Percentiles rank a stretch among this genome's conserved stretches.
phyloP scores from a whole-genome alignment of 2,797 vertebrate species.

The Neosilurus hyrtlii region DNA sequence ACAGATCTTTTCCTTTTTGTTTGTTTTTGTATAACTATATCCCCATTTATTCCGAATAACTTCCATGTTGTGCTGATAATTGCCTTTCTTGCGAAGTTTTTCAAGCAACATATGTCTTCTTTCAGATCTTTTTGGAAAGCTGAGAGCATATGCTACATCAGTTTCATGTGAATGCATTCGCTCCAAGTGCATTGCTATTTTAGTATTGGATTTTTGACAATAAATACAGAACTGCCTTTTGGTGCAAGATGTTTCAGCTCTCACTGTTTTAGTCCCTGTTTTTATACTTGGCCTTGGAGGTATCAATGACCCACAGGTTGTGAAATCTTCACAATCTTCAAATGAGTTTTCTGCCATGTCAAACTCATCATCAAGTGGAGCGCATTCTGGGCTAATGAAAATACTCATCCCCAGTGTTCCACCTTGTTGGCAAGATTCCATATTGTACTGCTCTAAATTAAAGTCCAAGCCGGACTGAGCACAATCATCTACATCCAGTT shows the following conservation, averaged over 20 bases:
- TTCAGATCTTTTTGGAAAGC: slow-evolving; percentile 43
- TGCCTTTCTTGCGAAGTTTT: slow-evolving; percentile 48
- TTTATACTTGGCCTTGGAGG: neutral
- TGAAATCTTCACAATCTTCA: neutral
- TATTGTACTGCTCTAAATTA: neutral
- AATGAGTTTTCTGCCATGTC: neutral
- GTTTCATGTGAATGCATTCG: slow-evolving; percentile 27
- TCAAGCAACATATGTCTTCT: slow-evolving; percentile 24
- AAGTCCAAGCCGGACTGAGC: neutral
- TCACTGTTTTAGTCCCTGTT: neutral
- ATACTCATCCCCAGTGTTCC: neutral
- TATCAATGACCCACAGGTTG: neutral
- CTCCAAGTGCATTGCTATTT: slow-evolving; percentile 47
- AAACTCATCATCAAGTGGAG: slow-evolving; percentile 24
- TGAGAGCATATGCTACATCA: slow-evolving; percentile 47
- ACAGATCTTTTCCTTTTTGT: neutral
- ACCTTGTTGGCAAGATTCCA: neutral
- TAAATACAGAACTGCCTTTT: slow-evolving; percentile 48
- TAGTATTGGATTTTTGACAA: slow-evolving; percentile 35
- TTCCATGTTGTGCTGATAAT: slow-evolving; percentile 43
- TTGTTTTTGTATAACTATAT: slow-evolving; percentile 18
- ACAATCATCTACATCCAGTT: slow-evolving; percentile 4
- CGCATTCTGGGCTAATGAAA: slow-evolving; percentile 21
- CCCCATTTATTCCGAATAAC: slow-evolving; percentile 40
- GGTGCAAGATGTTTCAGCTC: neutral